Base-by-base conservation (phyloP, 2,797 vertebrate genomes). In the Chelonia mydas region DNA sequence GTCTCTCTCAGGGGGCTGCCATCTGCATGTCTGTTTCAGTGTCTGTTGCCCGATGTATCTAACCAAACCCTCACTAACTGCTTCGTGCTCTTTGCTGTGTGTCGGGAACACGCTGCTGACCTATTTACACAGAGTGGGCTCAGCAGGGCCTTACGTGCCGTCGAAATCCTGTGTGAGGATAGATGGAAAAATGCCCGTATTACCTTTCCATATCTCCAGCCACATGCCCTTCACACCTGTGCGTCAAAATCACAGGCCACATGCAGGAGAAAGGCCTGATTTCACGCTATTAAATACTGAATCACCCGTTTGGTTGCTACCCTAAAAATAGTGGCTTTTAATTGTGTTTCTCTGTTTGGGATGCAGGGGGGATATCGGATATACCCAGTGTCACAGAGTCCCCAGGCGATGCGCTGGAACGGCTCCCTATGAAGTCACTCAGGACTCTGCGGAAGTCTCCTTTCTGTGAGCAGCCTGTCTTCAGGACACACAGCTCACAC, bases 21-120 rank as follows among this genome's bases (percentile, higher is more conserved):
- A 97, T 97, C 97, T 97, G 96, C 49, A 10, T 53, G 17, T 37
- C 91, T 3, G 5, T 90, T 96, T 92, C 94, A 90, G 2, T 10
- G 31, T 65, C 90, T 65, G 82, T 23, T 49, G 81, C n/a, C 90
- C 41, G 0, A 5, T 0, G 3, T 0, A 0, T n/a, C 89, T 84
- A 55, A 72, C n/a, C 2, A 1, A 87, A 78, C 57, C 16, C 53
- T 92, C 10, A 59, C 83, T 11, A 41, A 3, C 5, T 23, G 65
- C n/a, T 11, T 72, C 5, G 5, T 72, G 0, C 1, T 8, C 78
- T 0, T 0, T 13, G 57, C 51, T 0, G 3, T 7, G 28, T 49
- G n/a, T 72, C 0, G 2, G 84, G 74, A 17, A 0, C 5, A 54
- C 47, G 3, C 21, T 0, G 11, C 47, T 25, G 82, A 50, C 51